Conservation (phyloP, 2,113 vertebrate species). For the Rhinolophus ferrumequinum region DNA sequence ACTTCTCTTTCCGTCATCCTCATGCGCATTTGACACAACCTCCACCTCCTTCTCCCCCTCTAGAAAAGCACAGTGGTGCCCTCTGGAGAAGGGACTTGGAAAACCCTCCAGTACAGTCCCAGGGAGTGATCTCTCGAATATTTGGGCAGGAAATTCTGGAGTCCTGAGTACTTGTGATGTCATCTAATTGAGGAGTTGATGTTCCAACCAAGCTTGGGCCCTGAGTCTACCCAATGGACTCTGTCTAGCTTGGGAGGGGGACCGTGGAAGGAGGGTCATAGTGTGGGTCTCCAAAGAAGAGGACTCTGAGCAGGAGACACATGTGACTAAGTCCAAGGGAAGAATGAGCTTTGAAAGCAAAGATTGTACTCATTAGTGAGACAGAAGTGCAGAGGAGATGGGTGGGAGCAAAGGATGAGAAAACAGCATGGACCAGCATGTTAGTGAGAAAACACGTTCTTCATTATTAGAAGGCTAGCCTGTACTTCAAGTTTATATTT, state of each 20-base stretch:
- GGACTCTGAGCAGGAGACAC: not conserved
- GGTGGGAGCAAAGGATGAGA: not conserved
- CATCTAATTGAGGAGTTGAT: not conserved
- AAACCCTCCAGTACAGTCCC: rapidly evolving
- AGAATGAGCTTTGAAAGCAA: not conserved
- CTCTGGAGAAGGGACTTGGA: not conserved
- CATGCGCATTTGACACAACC: not conserved
- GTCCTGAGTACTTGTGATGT: not conserved
- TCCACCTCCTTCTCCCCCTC: not conserved
- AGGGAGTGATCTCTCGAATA: not conserved
- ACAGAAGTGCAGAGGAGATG: not conserved
- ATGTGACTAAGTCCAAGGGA: not conserved
- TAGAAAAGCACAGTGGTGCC: not conserved
- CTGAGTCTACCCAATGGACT: not conserved
- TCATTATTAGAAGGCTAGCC: constrained; percentile 1
- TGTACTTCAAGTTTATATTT: not conserved
- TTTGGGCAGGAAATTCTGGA: not conserved
- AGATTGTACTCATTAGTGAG: not conserved
- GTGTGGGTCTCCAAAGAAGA: not conserved
- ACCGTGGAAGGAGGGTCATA: not conserved
- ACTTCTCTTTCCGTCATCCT: not conserved
- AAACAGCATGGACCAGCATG: not conserved
- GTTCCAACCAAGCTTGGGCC: not conserved
- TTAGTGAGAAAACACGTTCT: not conserved
- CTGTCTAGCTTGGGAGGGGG: not conserved